Evolutionary conservation across 2,888 invertebrate species (phyloP), one percentile per base, ranked within the genome.

Genomic region (Linyphia triangularis): DNA sequence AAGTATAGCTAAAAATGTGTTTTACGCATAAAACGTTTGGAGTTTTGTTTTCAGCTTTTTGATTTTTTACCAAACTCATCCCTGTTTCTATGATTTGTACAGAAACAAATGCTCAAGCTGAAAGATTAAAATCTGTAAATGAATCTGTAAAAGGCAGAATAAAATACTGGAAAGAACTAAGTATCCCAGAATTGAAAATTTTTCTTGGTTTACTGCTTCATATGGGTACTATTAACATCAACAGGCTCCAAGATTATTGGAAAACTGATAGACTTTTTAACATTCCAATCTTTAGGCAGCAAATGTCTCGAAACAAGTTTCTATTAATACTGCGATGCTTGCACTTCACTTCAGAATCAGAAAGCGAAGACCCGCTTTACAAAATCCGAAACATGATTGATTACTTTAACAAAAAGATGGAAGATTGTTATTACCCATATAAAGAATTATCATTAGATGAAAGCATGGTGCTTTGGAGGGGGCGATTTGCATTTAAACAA

Each of bases 391-490:
- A 1, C 43, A 65, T 65, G 33, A 43, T 65, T 16, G 16, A 79
- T 67, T 37, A 51, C 22, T 79, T 69, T 67, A 67, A 79, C 33
- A 16, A 24, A 5, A 19, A 51, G 51, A 1, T 79, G 10, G 2
- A 4, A 67, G 30, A 51, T 33, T 43, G 63, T n/a, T 84, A 67
- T 59, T 69, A 88, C 57, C 75, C 83, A 51, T 57, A 37, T 6
- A 13, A 57, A 19, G 81, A 88, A 22, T 10, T 90, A 7, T 63
- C 73, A 19, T 91, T 92, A 26, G 92, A 92, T 88, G 92, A 92
- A 88, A 89, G 91, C n/a, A 91, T 92, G 91, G 90, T 92, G 26
- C 91, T 91, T n/a, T 92, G 91, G 91, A 89, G 91, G 30, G 92
- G 92, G 5, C 81, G 92, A 40, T 89, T 92, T 2, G 19, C 63